Conservation (phyloP, 2,797 vertebrate genomes). For the Sciurus vulgaris region DNA sequence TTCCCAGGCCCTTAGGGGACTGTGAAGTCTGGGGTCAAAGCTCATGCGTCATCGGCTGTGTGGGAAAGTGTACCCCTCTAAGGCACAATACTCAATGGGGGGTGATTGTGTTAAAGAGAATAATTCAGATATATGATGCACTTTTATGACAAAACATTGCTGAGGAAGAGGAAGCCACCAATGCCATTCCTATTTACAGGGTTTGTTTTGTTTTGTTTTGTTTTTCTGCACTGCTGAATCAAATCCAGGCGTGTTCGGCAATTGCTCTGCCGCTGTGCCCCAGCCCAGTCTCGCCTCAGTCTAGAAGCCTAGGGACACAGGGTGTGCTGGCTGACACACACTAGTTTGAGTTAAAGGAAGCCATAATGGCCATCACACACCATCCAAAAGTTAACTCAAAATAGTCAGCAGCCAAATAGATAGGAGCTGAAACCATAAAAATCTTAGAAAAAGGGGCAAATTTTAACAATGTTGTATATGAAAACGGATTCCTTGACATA, state of each 20-base stretch:
- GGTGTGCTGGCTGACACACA: too few species aligned
- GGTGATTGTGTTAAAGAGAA: neutral
- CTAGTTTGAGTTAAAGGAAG: neutral
- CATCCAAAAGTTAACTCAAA: neutral
- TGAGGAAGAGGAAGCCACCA: neutral
- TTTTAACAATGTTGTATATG: neutral
- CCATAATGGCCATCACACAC: neutral
- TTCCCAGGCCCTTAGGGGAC: neutral
- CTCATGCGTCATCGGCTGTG: neutral
- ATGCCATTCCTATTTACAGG: too few species aligned
- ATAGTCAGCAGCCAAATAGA: neutral
- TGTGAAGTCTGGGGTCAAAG: neutral
- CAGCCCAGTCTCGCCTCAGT: too few species aligned
- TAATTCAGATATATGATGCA: neutral
- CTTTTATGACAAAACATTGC: neutral
- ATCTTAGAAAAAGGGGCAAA: neutral
- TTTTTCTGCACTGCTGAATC: neutral
- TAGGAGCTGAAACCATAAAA: neutral
- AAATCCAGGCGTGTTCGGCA: neutral
- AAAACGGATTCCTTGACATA: neutral
- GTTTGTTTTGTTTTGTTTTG: neutral
- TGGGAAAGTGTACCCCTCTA: too few species aligned
- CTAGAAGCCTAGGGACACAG: neutral
- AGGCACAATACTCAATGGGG: neutral
- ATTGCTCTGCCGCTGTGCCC: neutral